These are phyloP conservation scores for Tachypleus tridentatus DNA, from an alignment of 1,140 invertebrate species.

Conservation along the genomic window DNA sequence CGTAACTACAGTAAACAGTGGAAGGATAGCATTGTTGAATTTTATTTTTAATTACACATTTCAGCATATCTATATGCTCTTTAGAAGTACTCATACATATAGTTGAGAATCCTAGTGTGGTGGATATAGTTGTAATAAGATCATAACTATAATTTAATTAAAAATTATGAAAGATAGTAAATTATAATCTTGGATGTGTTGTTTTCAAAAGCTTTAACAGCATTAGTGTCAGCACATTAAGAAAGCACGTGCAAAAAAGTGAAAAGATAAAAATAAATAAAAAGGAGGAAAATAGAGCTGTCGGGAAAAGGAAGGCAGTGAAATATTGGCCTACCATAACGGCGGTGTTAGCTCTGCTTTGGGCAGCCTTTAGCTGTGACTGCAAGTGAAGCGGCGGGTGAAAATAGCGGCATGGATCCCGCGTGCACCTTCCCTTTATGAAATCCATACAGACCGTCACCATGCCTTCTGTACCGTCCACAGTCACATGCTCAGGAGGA, in stretches of 20 bases:
- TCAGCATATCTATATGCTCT: too few relatives aligned
- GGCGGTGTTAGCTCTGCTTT: conserved; percentile 57
- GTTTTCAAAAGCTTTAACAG: too few relatives aligned
- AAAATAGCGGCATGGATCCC: conserved; percentile 93
- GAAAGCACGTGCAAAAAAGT: conserved; percentile 24
- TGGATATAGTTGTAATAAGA: too few relatives aligned
- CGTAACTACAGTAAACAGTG: too few relatives aligned
- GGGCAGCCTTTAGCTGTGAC: conserved; percentile 94
- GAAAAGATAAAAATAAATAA: conserved; percentile 25
- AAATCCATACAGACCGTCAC: conserved; percentile 98
- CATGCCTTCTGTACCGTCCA: conserved; percentile 82
- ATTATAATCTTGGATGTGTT: too few relatives aligned
- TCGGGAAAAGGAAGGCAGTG: conserved; percentile 15
- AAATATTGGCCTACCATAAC: conserved; percentile 50
- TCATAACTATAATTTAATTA: too few relatives aligned
- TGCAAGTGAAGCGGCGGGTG: conserved; percentile 95
- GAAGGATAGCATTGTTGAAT: too few relatives aligned
- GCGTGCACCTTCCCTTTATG: conserved; percentile 91
- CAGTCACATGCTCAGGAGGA: conserved; percentile 73
- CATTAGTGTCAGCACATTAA: background rate
- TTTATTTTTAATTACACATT: too few relatives aligned
- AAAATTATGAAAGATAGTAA: too few relatives aligned
- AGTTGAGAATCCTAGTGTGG: too few relatives aligned
- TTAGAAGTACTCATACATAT: too few relatives aligned
- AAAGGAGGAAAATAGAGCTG: conserved; percentile 17